A percentile compares a stretch with the other conserved stretches of the same genome.
Evolutionary conservation across 2,113 vertebrate species (phyloP).

Genomic region (Meles meles): DNA sequence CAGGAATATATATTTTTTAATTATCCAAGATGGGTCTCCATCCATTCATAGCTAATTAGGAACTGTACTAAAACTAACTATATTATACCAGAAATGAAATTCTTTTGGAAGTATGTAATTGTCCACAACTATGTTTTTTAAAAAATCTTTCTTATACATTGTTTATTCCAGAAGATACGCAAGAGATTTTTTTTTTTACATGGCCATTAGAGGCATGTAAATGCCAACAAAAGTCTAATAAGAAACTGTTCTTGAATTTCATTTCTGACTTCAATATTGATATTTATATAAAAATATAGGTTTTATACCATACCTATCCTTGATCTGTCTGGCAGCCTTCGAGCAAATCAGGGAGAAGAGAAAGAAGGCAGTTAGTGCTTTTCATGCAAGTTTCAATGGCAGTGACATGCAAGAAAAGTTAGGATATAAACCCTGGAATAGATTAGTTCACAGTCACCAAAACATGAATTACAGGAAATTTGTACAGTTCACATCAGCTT

Average conservation of each 20-base stretch:
- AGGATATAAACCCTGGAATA: conserved; percentile 69
- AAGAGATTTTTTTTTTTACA: conserved; percentile 13
- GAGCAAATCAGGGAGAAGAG: conserved; percentile 83
- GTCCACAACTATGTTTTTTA: not conserved
- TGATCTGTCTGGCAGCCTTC: conserved; percentile 97
- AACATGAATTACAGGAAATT: conserved; percentile 53
- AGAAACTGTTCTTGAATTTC: conserved; percentile 64
- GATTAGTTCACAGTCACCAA: conserved; percentile 62
- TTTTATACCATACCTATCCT: conserved; percentile 93
- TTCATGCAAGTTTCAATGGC: conserved; percentile 84
- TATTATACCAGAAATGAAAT: conserved; percentile 77
- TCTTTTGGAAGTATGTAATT: conserved; percentile 56
- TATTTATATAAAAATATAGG: conserved; percentile 78
- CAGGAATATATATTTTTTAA: conserved; percentile 22
- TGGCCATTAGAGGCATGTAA: too few relatives aligned
- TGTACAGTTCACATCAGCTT: conserved; percentile 35
- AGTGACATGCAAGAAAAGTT: conserved; percentile 81
- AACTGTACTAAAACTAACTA: conserved; percentile 66
- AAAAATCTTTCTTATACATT: conserved; percentile 1
- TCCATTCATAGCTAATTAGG: conserved; percentile 53
- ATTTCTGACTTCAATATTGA: conserved; percentile 74
- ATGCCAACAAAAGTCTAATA: conserved; percentile 24
- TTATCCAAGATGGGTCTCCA: conserved; percentile 37
- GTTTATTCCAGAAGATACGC: not conserved
- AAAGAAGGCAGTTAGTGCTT: conserved; percentile 88